Percentiles rank a stretch among this genome's conserved stretches.
Evolutionary conservation across 2,888 invertebrate species (phyloP).

Genomic region (Polietes domitor): DNA sequence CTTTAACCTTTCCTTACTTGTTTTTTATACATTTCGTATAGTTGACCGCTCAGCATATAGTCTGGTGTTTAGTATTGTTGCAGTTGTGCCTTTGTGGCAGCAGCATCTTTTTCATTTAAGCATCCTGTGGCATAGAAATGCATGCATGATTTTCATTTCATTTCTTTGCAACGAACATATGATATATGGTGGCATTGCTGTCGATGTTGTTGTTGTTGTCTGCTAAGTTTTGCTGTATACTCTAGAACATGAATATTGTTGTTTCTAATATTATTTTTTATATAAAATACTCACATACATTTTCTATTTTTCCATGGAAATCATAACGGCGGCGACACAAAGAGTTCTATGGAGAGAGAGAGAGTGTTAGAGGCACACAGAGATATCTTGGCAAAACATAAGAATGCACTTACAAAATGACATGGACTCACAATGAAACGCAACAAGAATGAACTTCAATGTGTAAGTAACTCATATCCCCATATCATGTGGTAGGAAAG

Average conservation of each 20-base stretch:
- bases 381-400: constrained; percentile 21
- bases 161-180: not conserved
- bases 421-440: constrained; percentile 17
- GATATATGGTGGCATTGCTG: not conserved
- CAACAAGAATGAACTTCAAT: not conserved
- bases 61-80: not conserved
- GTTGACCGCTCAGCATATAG: constrained; percentile 54
- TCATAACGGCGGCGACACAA: constrained; percentile 8
- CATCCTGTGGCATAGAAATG: constrained; percentile 18
- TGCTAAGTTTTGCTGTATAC: not conserved
- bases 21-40: too few relatives aligned
- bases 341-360: too few relatives aligned
- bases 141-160: constrained; percentile 40
- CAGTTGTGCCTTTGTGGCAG: not conserved
- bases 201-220: not conserved
- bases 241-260: too few relatives aligned
- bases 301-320: constrained; percentile 9
- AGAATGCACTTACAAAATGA: constrained; percentile 50
- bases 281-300: too few relatives aligned
- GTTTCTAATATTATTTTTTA: too few relatives aligned
- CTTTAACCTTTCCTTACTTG: too few relatives aligned
- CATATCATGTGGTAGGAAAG: not conserved
- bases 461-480: not conserved
- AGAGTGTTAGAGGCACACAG: not conserved
- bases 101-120: too few relatives aligned